phyloP scores from a whole-genome alignment of 1,140 invertebrate species.

The Bombus cullumanus region DNA sequence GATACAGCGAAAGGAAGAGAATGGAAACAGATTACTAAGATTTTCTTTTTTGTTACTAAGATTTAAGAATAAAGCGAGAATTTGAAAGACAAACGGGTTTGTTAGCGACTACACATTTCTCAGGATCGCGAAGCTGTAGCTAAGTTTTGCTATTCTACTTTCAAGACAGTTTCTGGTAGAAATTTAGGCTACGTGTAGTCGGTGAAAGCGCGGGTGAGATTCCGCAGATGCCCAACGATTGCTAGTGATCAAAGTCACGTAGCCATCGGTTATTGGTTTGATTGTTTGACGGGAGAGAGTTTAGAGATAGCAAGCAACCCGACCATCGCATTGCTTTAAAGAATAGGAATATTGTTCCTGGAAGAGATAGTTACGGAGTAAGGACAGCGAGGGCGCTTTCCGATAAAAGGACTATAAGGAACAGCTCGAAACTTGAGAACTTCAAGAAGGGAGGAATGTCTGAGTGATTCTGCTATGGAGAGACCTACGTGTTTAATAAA shows the following conservation, averaged over 20 bases:
- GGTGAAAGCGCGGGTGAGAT: neutral
- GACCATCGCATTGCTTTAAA: neutral
- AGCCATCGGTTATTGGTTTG: neutral
- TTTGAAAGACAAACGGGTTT: too few relatives aligned
- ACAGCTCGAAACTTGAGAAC: neutral
- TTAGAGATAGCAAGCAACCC: neutral
- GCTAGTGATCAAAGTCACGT: neutral
- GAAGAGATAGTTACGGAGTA: neutral
- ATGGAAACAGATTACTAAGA: too few relatives aligned
- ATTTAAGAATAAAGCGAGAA: too few relatives aligned
- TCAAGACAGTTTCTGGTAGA: neutral
- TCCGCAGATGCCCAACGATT: neutral
- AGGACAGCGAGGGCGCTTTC: neutral
- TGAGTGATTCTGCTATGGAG: neutral
- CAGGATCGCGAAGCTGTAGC: too few relatives aligned
- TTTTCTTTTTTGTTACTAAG: too few relatives aligned
- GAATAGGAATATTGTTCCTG: neutral
- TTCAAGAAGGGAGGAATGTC: neutral
- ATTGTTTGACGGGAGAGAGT: neutral
- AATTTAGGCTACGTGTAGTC: neutral
- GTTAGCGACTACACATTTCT: too few relatives aligned
- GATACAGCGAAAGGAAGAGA: constrained; percentile 1
- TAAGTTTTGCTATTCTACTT: neutral
- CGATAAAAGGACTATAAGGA: neutral
- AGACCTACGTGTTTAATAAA: neutral